phyloP scores from a whole-genome alignment of 1,140 invertebrate species.

The Zaprionus inermis region DNA sequence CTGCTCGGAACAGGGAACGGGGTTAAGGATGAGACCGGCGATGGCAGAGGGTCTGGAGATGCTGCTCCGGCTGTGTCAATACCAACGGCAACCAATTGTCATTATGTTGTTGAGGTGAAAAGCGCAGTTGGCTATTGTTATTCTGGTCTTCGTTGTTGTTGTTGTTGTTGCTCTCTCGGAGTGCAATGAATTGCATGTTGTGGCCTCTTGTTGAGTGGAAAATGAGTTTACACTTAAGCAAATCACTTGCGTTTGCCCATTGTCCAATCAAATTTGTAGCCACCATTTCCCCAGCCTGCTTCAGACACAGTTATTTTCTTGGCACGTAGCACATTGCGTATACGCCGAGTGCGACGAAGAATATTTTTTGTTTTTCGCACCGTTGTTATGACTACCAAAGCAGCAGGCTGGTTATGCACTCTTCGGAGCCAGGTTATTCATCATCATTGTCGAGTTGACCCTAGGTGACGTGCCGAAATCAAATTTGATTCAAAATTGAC shows the following conservation, averaged over 20 bases:
- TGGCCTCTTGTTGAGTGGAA: conserved; percentile 63
- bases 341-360: conserved; percentile 8
- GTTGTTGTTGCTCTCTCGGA: conserved; percentile 7
- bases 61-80: conserved; percentile 51
- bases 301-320: conserved; percentile 11
- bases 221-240: conserved; percentile 79
- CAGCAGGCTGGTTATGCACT: neutral
- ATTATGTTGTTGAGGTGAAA: conserved; percentile 76
- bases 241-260: conserved; percentile 71
- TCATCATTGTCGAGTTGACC: conserved; percentile 25
- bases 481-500: conserved; percentile 78
- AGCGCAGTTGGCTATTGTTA: conserved; percentile 49
- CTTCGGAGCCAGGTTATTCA: conserved; percentile 3
- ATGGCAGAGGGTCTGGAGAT: neutral
- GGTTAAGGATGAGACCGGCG: conserved; percentile 12
- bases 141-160: neutral
- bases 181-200: conserved; percentile 55
- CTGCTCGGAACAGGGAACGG: no score
- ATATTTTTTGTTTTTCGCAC: conserved; percentile 22
- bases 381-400: neutral
- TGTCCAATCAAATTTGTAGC: conserved; percentile 65
- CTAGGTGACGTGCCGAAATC: conserved; percentile 50
- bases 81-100: conserved; percentile 70
- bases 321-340: conserved; percentile 67
- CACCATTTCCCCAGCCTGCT: neutral